Evolutionary conservation across 2,113 vertebrate genomes (phyloP).

Genomic region (Hucho hucho): DNA sequence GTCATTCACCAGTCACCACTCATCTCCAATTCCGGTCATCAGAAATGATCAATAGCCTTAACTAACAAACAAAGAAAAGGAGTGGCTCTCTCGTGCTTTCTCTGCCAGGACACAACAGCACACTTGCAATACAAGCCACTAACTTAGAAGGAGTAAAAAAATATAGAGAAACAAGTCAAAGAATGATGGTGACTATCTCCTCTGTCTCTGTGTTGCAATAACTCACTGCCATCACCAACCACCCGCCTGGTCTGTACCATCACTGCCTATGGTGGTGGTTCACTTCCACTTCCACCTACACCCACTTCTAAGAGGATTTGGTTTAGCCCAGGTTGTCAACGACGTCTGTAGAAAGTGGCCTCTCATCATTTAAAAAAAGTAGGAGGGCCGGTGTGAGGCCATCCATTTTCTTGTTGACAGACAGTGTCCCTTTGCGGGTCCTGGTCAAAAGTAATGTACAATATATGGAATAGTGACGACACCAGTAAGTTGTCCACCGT

Average conservation of each 20-base stretch:
- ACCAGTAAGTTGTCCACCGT: not conserved
- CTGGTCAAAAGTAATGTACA: no score
- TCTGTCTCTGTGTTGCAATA: slow-evolving; percentile 34
- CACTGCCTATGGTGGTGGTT: not conserved
- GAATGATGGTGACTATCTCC: not conserved
- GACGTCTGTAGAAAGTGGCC: not conserved
- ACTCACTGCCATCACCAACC: slow-evolving; percentile 10
- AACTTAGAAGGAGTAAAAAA: not conserved
- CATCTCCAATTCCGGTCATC: slow-evolving; percentile 21
- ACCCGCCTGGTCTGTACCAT: not conserved
- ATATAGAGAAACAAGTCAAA: not conserved
- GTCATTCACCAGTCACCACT: slow-evolving; percentile 23
- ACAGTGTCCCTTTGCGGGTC: not conserved
- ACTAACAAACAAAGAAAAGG: slow-evolving; percentile 25
- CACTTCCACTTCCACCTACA: no score
- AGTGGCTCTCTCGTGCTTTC: not conserved
- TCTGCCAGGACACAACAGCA: not conserved
- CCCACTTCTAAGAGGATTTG: not conserved
- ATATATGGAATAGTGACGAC: no score
- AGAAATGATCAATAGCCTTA: slow-evolving; percentile 51
- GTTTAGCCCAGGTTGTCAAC: slow-evolving; percentile 7
- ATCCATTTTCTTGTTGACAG: not conserved
- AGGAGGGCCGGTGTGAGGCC: not conserved
- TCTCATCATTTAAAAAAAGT: not conserved
- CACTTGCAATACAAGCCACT: not conserved